These are phyloP conservation scores for Leptopilina myrica DNA, from an alignment of 2,888 invertebrate species.

Conservation along the genomic window DNA sequence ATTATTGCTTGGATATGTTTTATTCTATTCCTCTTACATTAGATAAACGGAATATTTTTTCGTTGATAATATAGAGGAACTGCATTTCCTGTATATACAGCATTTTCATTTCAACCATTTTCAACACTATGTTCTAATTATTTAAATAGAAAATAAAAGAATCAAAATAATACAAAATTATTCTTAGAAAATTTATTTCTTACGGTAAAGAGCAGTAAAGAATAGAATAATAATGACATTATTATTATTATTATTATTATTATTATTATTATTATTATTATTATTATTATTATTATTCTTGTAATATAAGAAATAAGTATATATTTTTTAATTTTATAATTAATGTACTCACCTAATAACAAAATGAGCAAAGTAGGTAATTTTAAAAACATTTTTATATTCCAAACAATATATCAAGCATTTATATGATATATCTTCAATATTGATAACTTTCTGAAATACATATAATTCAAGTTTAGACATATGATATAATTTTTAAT, in stretches of 20 bases:
- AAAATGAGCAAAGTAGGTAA: conserved; percentile 52
- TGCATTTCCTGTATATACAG: conserved; percentile 60
- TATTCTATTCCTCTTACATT: conserved; percentile 17
- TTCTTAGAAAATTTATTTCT: too few relatives aligned
- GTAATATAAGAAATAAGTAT: too few relatives aligned
- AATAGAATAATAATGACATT: too few relatives aligned
- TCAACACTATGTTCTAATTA: too few relatives aligned
- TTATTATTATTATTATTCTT: background rate
- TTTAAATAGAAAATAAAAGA: too few relatives aligned
- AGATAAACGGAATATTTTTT: conserved; percentile 30
- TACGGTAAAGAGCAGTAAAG: too few relatives aligned
- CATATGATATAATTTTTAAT: too few relatives aligned
- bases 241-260: background rate
- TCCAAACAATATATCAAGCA: conserved; percentile 35
- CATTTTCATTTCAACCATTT: too few relatives aligned
- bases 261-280: background rate
- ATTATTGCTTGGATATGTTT: too few relatives aligned
- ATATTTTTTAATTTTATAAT: background rate
- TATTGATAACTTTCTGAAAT: background rate
- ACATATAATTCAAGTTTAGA: background rate
- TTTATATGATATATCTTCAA: background rate
- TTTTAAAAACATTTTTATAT: conserved; percentile 60
- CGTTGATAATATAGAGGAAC: conserved; percentile 51
- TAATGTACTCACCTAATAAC: conserved; percentile 60
- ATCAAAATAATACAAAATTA: too few relatives aligned